Evolutionary conservation across 2,797 vertebrate genomes (phyloP), one percentile per base, ranked within the genome.

Genomic region (Mormyrops attenuatus): DNA sequence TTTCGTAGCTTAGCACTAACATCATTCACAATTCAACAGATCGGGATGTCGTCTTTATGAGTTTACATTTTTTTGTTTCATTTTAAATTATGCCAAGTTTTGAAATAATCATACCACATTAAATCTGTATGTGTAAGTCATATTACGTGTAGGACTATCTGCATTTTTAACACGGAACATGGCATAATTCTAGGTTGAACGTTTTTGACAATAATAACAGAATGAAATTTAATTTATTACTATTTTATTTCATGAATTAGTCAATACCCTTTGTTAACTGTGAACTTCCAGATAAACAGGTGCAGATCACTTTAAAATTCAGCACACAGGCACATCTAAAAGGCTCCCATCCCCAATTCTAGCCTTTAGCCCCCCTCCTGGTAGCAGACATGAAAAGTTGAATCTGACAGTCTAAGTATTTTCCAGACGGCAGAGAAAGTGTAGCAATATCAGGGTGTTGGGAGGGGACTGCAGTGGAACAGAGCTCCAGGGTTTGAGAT

Each of bases 391-490:
- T 57, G 66, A 80, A 57, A 80, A 60, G 52, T 44, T 77, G 22
- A 88, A 44, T 53, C 41, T 80, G 38, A 73, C 38, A 80, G 49
- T 49, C 22, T 77, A 26, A 30, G 69, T 85, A 69, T 89, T 73
- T 69, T 87, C 63, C 20, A 7, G 85, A 26, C 4, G 20, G 50
- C 22, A 57, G n/a, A 88, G 55, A 60, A 30, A 11, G 53, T 90
- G 55, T 85, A 93, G 92, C 90, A 90, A 90, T 92, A 90, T 88
- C 88, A 7, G 73, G 49, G 73, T 88, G 53, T 80, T 89, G 44
- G 20, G 17, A 30, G 90, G 90, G 92, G 90, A 93, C 88, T 60
- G 85, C 91, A 93, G 5, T 90, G 87, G 90, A 17, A 86, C 26
- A 15, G 82, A 88, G 44, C 52, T 22, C 17, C 30, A 41, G 89